phyloP scores from a whole-genome alignment of 2,888 invertebrate genomes.

The Metacarcinus magister region DNA sequence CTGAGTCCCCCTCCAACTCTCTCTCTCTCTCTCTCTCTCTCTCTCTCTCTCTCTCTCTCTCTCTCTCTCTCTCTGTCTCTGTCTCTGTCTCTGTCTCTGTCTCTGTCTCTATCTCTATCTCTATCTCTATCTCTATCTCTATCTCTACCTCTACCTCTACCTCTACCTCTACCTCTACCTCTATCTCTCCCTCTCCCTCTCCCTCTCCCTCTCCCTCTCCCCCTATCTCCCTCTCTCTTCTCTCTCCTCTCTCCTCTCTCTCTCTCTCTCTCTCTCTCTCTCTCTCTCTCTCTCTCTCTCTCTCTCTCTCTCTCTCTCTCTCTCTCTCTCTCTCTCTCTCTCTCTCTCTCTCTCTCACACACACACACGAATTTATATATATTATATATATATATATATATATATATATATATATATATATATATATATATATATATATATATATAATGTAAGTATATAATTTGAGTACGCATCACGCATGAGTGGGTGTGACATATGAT shows the following conservation, averaged over 20 bases:
- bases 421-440: slow-evolving; percentile 21
- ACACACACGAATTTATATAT: not conserved
- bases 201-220: no score
- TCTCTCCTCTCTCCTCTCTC: not conserved
- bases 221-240: no score
- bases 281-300: not conserved
- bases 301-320: slow-evolving; percentile 16
- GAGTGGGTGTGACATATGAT: not conserved
- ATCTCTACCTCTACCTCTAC: no score
- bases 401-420: slow-evolving; percentile 36
- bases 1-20: not conserved
- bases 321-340: slow-evolving; percentile 54
- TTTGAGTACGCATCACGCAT: not conserved
- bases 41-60: not conserved
- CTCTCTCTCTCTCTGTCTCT: not conserved
- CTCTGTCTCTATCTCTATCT: not conserved
- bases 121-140: no score
- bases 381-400: not conserved
- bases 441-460: not conserved
- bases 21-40: slow-evolving; percentile 30
- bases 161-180: no score
- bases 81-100: not conserved
- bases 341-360: slow-evolving; percentile 63
- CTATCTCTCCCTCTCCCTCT: no score
- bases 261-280: slow-evolving; percentile 8